Evolutionary conservation across 2,888 invertebrate genomes (phyloP).

Genomic region (Harpalus rubripes): DNA sequence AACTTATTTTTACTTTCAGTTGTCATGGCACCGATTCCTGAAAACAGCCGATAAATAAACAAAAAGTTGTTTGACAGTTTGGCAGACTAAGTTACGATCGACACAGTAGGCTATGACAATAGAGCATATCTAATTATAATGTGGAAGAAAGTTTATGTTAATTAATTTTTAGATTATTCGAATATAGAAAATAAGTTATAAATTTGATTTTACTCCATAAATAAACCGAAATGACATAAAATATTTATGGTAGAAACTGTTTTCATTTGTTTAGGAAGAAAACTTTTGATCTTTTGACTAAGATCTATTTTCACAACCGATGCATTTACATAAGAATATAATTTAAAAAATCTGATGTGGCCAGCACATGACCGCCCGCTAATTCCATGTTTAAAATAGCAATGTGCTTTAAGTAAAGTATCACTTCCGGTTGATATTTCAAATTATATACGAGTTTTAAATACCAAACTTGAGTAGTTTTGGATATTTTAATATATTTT

Average conservation of each 20-base stretch:
- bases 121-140: slow-evolving; percentile 22
- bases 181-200: slow-evolving; percentile 6
- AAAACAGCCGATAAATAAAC: slow-evolving; percentile 21
- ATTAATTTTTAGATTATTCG: slow-evolving; percentile 6
- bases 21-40: slow-evolving; percentile 16
- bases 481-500: too few species aligned
- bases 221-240: neutral
- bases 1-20: slow-evolving; percentile 1
- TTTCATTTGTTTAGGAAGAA: neutral
- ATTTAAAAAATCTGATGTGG: too few species aligned
- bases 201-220: slow-evolving; percentile 5
- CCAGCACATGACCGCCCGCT: too few species aligned
- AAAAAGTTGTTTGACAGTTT: slow-evolving; percentile 19
- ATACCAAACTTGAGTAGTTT: too few species aligned
- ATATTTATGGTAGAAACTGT: neutral
- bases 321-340: too few species aligned
- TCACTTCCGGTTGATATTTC: too few species aligned
- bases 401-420: too few species aligned
- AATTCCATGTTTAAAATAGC: too few species aligned
- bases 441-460: too few species aligned
- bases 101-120: slow-evolving; percentile 39
- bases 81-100: slow-evolving; percentile 33
- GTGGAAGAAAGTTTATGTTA: slow-evolving; percentile 37
- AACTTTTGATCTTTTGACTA: neutral
- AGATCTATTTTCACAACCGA: too few species aligned